A percentile compares a stretch with the other conserved stretches of the same genome.
phyloP scores from a whole-genome alignment of 1,140 invertebrate genomes.

The Lepidurus apus region DNA sequence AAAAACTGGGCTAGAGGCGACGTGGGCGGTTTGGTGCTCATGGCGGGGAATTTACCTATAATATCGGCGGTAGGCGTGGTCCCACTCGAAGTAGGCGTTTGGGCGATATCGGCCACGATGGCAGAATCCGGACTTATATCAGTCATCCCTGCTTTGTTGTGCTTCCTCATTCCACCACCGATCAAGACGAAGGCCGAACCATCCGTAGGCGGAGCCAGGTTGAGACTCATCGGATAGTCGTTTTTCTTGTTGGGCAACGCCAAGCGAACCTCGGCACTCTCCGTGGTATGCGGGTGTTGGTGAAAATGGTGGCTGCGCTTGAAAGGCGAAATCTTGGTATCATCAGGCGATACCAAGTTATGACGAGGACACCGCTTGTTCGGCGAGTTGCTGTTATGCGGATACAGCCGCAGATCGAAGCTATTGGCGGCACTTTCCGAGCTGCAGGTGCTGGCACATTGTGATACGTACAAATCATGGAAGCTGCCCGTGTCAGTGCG shows the following conservation, averaged over 20 bases:
- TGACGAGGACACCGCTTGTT: conserved; percentile 21
- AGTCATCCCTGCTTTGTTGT: conserved; percentile 12
- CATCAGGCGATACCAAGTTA: conserved; percentile 23
- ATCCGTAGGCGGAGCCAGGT: background rate
- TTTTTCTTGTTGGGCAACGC: background rate
- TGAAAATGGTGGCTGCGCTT: conserved; percentile 14
- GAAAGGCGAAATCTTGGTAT: background rate
- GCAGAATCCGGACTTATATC: conserved; percentile 37
- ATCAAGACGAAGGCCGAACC: conserved; percentile 26
- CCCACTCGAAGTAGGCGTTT: conserved; percentile 29
- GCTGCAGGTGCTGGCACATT: conserved; percentile 42
- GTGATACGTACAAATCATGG: conserved; percentile 33
- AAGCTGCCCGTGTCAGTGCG: conserved; percentile 8
- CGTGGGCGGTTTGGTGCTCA: conserved; percentile 10
- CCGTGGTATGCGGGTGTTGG: background rate
- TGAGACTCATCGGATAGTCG: background rate
- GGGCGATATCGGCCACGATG: conserved; percentile 35
- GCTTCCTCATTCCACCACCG: background rate
- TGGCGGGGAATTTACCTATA: conserved; percentile 6
- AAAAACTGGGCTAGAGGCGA: conserved; percentile 31
- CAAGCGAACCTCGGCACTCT: background rate
- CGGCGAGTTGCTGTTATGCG: background rate
- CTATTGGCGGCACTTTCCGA: conserved; percentile 44
- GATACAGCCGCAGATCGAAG: conserved; percentile 41
- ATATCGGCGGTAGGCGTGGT: conserved; percentile 7